Base-by-base conservation (phyloP, 2,797 vertebrate species). In the Anniella stebbinsi region DNA sequence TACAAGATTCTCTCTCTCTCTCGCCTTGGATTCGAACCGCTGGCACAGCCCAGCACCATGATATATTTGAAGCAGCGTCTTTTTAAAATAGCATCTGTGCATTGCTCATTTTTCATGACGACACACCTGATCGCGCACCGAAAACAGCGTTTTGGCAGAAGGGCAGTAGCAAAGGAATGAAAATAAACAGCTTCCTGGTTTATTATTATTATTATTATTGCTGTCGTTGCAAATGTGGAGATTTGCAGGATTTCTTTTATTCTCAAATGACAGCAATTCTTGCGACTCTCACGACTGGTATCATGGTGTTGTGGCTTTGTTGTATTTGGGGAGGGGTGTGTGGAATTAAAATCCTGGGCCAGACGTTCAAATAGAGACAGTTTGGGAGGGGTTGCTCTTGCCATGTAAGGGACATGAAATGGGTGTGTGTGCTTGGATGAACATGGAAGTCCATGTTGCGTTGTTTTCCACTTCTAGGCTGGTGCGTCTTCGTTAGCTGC, bases 71-170 rank as follows among this genome's bases (percentile, higher is more conserved):
- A 7, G 2, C 5, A 11, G 86, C 75, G 36, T 84, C 73, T 36
- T 15, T 33, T 7, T 0, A 8, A 72, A n/a, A 12, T 0, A 1
- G 36, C 15, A 5, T 18, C 60, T 11, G 23, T 30, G 8, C n/a
- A 6, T 70, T 3, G 33, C 28, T 3, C 10, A 21, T 28, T 54
- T 33, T 63, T n/a, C 23, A 0, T 48, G 48, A 33, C 21, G 48
- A 48, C 51, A 66, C 77, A 73, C 76, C 84, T 75, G 84, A n/a
- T 25, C 4, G 9, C 23, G 4, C 12, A 2, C 66, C 45, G 67
- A 69, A 75, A 73, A 63, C 1, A 5, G 67, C 38, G 9, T 77
- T 63, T 87, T 12, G 33, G 69, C 13, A 17, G 2, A 4, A 21
- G 21, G 48, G 6, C 9, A 30, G 15, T 45, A 10, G 10, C 18